A percentile compares a stretch with the other conserved stretches of the same genome.
phyloP scores from a whole-genome alignment of 2,888 invertebrate species.

The Heliconius sara region DNA sequence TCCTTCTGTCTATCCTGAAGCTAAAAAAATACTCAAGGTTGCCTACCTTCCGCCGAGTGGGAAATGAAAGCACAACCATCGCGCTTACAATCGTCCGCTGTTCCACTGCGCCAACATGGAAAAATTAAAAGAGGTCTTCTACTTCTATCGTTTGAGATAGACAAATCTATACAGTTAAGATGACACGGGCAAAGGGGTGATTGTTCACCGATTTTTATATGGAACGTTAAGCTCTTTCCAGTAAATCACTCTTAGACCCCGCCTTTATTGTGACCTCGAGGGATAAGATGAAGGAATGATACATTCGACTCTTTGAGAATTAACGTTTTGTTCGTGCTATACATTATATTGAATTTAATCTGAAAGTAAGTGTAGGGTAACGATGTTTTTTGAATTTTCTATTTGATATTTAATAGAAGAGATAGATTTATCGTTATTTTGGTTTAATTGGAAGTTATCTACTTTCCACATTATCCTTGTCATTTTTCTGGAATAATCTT shows the following conservation, averaged over 20 bases:
- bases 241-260: slow-evolving; percentile 48
- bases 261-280: slow-evolving; percentile 46
- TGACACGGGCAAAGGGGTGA: slow-evolving; percentile 49
- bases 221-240: slow-evolving; percentile 47
- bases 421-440: too few species aligned
- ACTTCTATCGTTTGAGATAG: slow-evolving; percentile 17
- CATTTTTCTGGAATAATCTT: too few species aligned
- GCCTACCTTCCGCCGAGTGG: too few species aligned
- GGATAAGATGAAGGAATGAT: slow-evolving; percentile 42
- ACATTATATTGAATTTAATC: slow-evolving; percentile 28
- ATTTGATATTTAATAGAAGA: neutral
- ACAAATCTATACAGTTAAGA: slow-evolving; percentile 43
- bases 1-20: too few species aligned
- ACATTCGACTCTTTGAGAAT: slow-evolving; percentile 38
- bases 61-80: too few species aligned
- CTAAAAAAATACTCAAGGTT: too few species aligned
- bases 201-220: slow-evolving; percentile 47
- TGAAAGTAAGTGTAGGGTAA: neutral
- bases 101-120: too few species aligned
- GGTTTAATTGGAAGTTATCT: too few species aligned
- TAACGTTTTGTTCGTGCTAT: slow-evolving; percentile 34
- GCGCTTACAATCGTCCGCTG: too few species aligned
- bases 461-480: too few species aligned
- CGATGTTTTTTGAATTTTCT: neutral
- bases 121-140: too few species aligned